A percentile compares a stretch with the other conserved stretches of the same genome.
Evolutionary conservation across 2,113 vertebrate genomes (phyloP).

Genomic region (Cercopithecus mona): DNA sequence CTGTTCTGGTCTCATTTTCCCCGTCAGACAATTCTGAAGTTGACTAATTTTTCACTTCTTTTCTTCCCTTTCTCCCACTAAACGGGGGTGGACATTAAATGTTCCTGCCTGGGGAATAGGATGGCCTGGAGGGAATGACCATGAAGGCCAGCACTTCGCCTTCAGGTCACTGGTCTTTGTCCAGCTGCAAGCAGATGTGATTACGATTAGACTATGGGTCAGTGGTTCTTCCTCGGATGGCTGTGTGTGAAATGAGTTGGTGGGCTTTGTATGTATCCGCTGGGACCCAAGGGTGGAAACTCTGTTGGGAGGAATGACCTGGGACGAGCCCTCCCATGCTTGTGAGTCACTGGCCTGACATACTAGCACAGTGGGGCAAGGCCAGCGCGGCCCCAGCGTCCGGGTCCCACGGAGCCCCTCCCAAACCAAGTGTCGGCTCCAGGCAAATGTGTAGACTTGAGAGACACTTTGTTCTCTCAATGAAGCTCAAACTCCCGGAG

Average conservation of each 20-base stretch:
- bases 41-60: slow-evolving; percentile 42
- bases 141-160: neutral
- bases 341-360: slow-evolving; percentile 27
- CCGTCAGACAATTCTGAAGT: rapidly evolving
- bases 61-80: neutral
- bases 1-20: neutral
- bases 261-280: neutral
- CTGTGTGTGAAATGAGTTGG: neutral
- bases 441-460: neutral
- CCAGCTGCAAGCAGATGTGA: slow-evolving; percentile 60
- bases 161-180: slow-evolving; percentile 32
- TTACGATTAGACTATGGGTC: slow-evolving; percentile 54
- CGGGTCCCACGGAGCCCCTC: neutral
- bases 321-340: neutral
- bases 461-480: too few species aligned
- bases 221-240: slow-evolving; percentile 32
- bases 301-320: neutral
- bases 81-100: neutral
- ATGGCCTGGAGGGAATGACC: neutral
- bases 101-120: slow-evolving; percentile 19
- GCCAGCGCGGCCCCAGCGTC: neutral
- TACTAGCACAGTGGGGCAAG: too few species aligned
- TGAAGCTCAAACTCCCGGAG: neutral
- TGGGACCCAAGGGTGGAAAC: neutral
- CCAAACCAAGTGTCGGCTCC: neutral